Evolutionary conservation across 2,888 invertebrate genomes (phyloP), one percentile per base, ranked within the genome.

Genomic region (Dendrolimus houi): DNA sequence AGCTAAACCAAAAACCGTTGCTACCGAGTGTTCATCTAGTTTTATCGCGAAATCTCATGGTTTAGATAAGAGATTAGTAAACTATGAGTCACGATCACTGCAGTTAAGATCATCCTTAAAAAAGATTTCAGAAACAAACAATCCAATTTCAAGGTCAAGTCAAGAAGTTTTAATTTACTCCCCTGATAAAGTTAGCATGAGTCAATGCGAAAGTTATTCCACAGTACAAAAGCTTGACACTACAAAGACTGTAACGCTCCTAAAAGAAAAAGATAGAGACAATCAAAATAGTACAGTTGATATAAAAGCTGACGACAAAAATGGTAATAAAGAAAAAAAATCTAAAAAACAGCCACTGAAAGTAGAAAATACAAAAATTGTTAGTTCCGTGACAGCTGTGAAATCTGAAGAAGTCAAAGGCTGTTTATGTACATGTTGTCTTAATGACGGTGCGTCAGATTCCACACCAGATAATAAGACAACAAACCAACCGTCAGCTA

Each of bases 161-260:
- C 55, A 10, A 47, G 58, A 60, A 54, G 47, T 58, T n/a, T 3
- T 29, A 29, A 6, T 29, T 0, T 3, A 29, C 3, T 58, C 9
- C 41, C 17, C 56, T 53, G 29, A 54, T n/a, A 58, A 55, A 57
- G 57, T 57, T 1, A 56, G 42, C 7, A 52, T 10, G 1, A 59
- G 56, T 10, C 54, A 58, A 57, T 55, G 57, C 1, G 55, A 58
- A 9, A 68, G 63, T 56, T 12, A 60, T 17, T 14, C 57, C 8
- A 60, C 59, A 1, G 57, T 63, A 3, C 61, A 62, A 54, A 55
- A 61, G 12, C 55, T 61, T 1, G 62, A 62, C 54, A 55, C 61
- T 0, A 58, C 58, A 7, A 62, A 66, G 55, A 65, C 65, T 2
- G 58, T 61, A 10, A 64, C 62, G 9, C n/a, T 55, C 10, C n/a